Conservation (phyloP, 2,888 invertebrate genomes). For the Yponomeuta plumbellus region DNA sequence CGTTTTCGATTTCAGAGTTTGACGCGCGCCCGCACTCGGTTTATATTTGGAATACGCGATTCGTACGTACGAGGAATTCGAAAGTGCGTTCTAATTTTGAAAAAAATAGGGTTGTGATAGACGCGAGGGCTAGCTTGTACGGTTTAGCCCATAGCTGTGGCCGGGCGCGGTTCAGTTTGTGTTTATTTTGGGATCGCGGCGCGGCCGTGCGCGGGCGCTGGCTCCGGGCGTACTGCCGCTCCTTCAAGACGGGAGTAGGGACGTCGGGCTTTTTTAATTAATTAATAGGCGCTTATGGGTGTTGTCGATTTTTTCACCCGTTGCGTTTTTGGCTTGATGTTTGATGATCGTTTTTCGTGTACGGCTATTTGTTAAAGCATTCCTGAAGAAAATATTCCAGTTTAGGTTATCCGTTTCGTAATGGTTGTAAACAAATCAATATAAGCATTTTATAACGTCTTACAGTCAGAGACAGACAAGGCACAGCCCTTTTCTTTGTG, state of each 20-base stretch:
- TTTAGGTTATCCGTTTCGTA: no score
- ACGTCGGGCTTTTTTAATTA: conserved; percentile 18
- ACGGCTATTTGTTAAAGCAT: no score
- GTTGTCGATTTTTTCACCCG: conserved; percentile 8
- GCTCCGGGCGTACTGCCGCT: conserved; percentile 44
- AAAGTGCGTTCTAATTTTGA: neutral
- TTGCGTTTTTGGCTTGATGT: neutral
- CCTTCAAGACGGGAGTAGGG: conserved; percentile 64
- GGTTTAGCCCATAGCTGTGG: neutral
- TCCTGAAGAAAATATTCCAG: no score
- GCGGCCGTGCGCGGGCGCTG: conserved; percentile 62
- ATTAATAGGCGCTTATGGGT: conserved; percentile 1
- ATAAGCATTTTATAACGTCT: no score
- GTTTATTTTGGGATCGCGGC: conserved; percentile 59
- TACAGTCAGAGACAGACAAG: no score
- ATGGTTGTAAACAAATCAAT: no score
- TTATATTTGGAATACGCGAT: neutral
- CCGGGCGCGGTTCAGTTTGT: neutral
- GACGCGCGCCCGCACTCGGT: neutral
- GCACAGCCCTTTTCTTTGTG: no score
- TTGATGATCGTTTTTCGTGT: neutral
- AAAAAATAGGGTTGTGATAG: neutral
- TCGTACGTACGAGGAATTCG: neutral
- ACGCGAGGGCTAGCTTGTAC: neutral
- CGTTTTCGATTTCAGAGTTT: neutral